A percentile compares a stretch with the other conserved stretches of the same genome.
phyloP scores from a whole-genome alignment of 2,113 vertebrate species.

The Trogon surrucura region DNA sequence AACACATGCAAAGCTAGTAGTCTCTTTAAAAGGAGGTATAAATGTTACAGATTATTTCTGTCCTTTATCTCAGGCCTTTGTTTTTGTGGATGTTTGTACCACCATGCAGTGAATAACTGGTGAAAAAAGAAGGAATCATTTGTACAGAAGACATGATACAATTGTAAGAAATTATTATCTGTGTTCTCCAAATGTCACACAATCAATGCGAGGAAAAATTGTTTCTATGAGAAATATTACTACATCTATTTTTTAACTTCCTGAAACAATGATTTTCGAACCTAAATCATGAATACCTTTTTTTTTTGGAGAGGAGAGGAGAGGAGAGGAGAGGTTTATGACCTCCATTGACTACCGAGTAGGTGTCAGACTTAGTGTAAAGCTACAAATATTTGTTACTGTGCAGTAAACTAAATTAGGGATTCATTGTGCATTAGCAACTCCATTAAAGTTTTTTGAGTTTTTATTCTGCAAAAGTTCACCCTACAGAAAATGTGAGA shows the following conservation, averaged over 20 bases:
- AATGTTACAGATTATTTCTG: background rate
- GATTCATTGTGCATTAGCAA: background rate
- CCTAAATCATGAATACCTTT: background rate
- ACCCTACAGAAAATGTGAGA: background rate
- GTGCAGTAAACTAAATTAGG: background rate
- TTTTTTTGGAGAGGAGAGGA: background rate
- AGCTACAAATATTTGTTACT: background rate
- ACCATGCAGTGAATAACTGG: background rate
- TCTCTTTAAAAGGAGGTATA: background rate
- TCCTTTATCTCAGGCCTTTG: background rate
- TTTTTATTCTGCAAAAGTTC: background rate
- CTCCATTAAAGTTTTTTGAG: background rate
- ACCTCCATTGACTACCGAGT: background rate
- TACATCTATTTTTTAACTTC: background rate
- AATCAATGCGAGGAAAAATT: background rate
- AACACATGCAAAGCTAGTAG: background rate
- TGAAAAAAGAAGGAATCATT: background rate
- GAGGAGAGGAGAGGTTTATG: background rate
- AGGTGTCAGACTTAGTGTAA: background rate
- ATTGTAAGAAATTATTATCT: background rate
- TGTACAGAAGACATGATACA: background rate
- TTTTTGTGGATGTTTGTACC: background rate
- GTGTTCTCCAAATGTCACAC: background rate
- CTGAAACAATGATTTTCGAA: background rate
- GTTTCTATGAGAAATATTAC: background rate